phyloP scores from a whole-genome alignment of 2,797 vertebrate species.

The Lagodon rhomboides region DNA sequence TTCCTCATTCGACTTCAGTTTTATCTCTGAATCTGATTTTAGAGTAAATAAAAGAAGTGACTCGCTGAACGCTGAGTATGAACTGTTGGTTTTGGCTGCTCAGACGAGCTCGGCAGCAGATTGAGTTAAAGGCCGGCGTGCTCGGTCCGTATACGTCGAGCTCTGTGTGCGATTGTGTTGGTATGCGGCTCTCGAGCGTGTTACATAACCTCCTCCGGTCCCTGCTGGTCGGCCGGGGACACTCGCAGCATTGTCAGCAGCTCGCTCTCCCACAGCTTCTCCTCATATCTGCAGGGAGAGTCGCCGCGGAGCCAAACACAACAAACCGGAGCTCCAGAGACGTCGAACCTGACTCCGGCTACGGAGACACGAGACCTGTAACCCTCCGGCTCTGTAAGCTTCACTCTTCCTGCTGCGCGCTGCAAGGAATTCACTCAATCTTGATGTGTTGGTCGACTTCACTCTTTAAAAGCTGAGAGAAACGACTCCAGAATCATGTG shows the following conservation, averaged over 20 bases:
- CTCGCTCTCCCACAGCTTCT: slow-evolving; percentile 30
- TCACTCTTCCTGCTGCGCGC: background rate
- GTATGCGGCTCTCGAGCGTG: background rate
- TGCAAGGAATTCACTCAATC: background rate
- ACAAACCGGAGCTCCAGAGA: slow-evolving; percentile 46
- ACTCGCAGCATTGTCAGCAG: slow-evolving; percentile 59
- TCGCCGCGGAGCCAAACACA: slow-evolving; percentile 48
- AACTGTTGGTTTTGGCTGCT: background rate
- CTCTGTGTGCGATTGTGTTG: background rate
- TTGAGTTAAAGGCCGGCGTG: background rate
- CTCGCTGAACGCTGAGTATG: background rate
- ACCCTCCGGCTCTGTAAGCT: background rate
- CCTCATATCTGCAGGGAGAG: slow-evolving; percentile 40
- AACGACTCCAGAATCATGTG: background rate
- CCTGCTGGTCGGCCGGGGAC: slow-evolving; percentile 8
- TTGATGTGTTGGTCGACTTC: background rate
- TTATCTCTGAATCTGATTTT: too few species aligned
- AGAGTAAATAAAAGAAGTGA: too few species aligned
- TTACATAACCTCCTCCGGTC: slow-evolving; percentile 43
- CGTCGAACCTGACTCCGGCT: background rate
- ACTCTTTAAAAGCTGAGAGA: background rate
- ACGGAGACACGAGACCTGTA: background rate
- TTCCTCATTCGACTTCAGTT: background rate
- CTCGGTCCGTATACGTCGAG: background rate
- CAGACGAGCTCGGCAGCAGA: background rate